Base-by-base conservation (phyloP, 2,113 vertebrate genomes). In the Chaetodon auriga region DNA sequence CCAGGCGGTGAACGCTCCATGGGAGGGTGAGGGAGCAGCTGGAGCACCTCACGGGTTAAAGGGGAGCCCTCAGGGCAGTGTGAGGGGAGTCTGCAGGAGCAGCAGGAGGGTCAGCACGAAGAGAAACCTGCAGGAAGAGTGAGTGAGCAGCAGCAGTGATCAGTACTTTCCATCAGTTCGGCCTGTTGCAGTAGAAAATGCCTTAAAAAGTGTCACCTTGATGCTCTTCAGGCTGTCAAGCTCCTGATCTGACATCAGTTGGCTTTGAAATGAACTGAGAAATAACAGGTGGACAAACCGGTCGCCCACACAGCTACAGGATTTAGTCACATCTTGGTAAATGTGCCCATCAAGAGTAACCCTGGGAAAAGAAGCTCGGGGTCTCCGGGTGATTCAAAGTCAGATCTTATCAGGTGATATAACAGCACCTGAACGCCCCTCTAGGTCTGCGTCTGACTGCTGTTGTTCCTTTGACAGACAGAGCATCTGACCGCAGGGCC, bases 291-390 rank as follows among this genome's bases (percentile, higher is more conserved):
- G 36, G 14, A 13, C 18, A 0, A 54, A 11, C 41, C 16, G 62
- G 5, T 9, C 23, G n/a, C 78, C 58, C 49, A 72, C 68, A 36
- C 48, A 71, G 8, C 68, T 63, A 36, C 58, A 54, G 16, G 23
- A 46, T 54, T 54, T 16, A 63, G 5, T 63, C 38, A 54, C n/a
- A 1, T 78, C 16, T 4, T 13, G 21, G 35, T 51, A 51, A 55
- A 53, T 51, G 6, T 1, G 2, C 18, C 48, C 18, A 7, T 2
- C 0, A 35, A 7, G 65, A 38, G 14, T 25, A 23, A 41, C 51
- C 13, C 9, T 21, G 21, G 49, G 19, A 18, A 43, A 12, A 71
- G 12, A 43, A 2, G 21, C 4, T 15, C 1, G 7, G 30, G 65
- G 7, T 55, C 21, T 57, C 15, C 13, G 9, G 6, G 0, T 18